Base-by-base conservation (phyloP, 2,888 invertebrate genomes). In the Diarsia rubi region DNA sequence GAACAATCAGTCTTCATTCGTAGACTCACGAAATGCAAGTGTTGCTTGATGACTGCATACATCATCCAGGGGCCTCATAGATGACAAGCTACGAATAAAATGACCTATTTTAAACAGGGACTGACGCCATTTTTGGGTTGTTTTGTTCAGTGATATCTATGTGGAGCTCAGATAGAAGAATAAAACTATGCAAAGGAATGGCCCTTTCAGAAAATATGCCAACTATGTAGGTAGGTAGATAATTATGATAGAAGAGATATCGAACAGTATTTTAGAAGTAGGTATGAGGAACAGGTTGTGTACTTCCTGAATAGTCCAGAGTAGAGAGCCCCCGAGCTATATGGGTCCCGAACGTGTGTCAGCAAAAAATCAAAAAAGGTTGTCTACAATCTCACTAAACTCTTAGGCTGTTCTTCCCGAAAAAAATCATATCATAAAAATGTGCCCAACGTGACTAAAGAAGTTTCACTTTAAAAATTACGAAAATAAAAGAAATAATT, bases 1-100 rank as follows among this genome's bases (percentile, higher is more conserved):
- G 52, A 62, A 14, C 64, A 47, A 81, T 81, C 64, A 75, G 59
- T 65, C 57, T 68, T 47, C 52, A 76, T 81, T 68, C 68, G 37
- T 14, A 9, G 31, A 68, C 31, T 54, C 76, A 52, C 60, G 47
- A 75, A 59, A 78, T 68, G 49, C 47, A 81, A 49, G 66, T 65
- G 64, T 64, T 70, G 71, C 59, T 64, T 54, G 49, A 16, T 63
- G 49, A 78, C 45, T 47, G 71, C 45, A 73, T 42, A 27, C 3
- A 60, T 52, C n/a, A n/a, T 65, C 59, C 44, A 78, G 42, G 78
- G 47, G 27, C 5, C 24, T 12, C 8, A 4, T 44, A 19, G 11
- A 57, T 24, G 19, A 31, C 44, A 52, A 12, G 24, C 12, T 19
- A 27, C 12, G 24, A 52, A 14, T 62, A 2, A 31, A 31, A 16